Base-by-base conservation (phyloP, 2,797 vertebrate species). In the Balearica regulorum region DNA sequence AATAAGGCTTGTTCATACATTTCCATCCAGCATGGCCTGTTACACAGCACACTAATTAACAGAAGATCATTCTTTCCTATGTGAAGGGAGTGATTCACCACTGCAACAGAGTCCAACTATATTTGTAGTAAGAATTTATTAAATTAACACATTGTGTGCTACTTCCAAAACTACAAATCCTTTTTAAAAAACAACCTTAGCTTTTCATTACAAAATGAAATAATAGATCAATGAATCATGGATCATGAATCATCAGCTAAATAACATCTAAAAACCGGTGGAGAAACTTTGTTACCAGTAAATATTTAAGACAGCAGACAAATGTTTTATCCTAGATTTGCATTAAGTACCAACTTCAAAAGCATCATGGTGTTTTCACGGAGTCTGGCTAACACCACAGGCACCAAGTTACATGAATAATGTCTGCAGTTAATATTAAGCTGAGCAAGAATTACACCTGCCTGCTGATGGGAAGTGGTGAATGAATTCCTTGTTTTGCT, bases 71-170 rank as follows among this genome's bases (percentile, higher is more conserved):
- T 73, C 41, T 82, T 61, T 76, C 31, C 9, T 21, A 8, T 13
- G 2, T 16, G 6, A 77, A 75, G 17, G 41, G 5, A 75, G 5
- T 0, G 0, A 64, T 46, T 75, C n/a, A 44, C 8, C 13, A 39
- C 20, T 31, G 5, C 3, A 1, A 26, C 46, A 14, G 11, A 71
- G 21, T 62, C 16, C 11, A 11, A 28, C 5, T 35, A 19, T n/a
- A 33, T 53, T 76, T 81, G 6, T 60, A 64, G 51, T 57, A 60
- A 49, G 13, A 83, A 53, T 1, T 11, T 9, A 12, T 44, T 62
- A 76, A 85, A 58, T 49, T 31, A 68, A n/a, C n/a, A 54, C 5
- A 18, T 44, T 83, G 44, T 72, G 20, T 64, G 16, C 10, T 89
- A 28, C 26, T 91, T 77, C n/a, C 13, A 75, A 33, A 71, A 57